phyloP scores from a whole-genome alignment of 2,113 vertebrate genomes.

The Colaptes auratus region DNA sequence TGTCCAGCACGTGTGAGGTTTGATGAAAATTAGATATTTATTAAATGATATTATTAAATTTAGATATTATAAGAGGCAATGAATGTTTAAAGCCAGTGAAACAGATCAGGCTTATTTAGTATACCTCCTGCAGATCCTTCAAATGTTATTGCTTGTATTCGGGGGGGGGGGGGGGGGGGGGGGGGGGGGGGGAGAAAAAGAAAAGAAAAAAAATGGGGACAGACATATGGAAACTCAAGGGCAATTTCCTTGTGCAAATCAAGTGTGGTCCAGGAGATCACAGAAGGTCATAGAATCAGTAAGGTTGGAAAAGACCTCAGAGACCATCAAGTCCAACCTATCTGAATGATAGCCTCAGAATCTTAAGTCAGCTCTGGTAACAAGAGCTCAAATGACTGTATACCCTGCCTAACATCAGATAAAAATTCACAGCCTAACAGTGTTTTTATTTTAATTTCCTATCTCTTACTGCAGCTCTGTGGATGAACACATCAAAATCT shows the following conservation, averaged over 20 bases:
- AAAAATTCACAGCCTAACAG: not conserved
- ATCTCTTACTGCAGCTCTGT: not conserved
- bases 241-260: not conserved
- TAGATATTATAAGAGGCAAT: not conserved
- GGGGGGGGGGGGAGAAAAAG: too few relatives aligned
- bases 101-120: not conserved
- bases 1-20: not conserved
- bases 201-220: too few relatives aligned
- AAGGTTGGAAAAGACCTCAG: too few relatives aligned
- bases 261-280: not conserved
- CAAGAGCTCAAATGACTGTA: not conserved
- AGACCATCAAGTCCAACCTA: too few relatives aligned
- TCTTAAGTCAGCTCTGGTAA: not conserved
- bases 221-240: not conserved
- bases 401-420: not conserved
- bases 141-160: not conserved
- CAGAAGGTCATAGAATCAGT: too few relatives aligned
- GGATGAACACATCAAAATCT: not conserved
- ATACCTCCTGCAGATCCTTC: not conserved
- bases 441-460: not conserved
- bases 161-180: not conserved
- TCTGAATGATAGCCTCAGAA: not conserved
- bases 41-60: not conserved
- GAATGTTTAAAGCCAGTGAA: too few relatives aligned
- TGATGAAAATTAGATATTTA: not conserved